Evolutionary conservation across 2,113 vertebrate species (phyloP).

Genomic region (Herpailurus yagouaroundi): DNA sequence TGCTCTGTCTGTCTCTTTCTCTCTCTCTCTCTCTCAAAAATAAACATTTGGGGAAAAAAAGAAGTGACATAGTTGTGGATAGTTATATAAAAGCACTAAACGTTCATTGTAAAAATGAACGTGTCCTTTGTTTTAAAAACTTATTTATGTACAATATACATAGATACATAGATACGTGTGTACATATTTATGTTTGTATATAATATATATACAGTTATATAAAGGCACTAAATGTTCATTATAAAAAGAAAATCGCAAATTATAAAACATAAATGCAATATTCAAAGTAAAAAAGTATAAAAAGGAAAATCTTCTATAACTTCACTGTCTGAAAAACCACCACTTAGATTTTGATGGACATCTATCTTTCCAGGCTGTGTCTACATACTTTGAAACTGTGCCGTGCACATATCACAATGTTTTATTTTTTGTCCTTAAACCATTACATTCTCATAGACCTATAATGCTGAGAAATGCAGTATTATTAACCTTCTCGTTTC

Average conservation of each 20-base stretch:
- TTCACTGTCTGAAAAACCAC: not conserved
- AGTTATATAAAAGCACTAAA: not conserved
- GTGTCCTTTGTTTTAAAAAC: not conserved
- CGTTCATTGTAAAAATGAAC: not conserved
- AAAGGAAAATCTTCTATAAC: not conserved
- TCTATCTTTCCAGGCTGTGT: not conserved
- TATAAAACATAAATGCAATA: conserved; percentile 22
- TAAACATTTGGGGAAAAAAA: not conserved
- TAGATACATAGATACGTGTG: not conserved
- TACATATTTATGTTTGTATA: accelerated
- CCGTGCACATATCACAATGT: not conserved
- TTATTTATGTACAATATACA: accelerated
- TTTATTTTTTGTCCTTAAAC: not conserved
- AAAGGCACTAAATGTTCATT: not conserved
- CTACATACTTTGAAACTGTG: not conserved
- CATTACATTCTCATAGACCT: not conserved
- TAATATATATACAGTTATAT: not conserved
- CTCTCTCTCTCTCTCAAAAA: no score
- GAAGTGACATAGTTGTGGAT: no score
- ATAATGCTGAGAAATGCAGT: not conserved
- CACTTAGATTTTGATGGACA: not conserved
- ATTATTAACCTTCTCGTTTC: conserved; percentile 10
- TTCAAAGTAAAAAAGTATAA: not conserved
- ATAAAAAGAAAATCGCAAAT: not conserved
- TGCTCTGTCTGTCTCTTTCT: no score